Conservation (phyloP, 2,113 vertebrate species). For the Crotalus tigris region DNA sequence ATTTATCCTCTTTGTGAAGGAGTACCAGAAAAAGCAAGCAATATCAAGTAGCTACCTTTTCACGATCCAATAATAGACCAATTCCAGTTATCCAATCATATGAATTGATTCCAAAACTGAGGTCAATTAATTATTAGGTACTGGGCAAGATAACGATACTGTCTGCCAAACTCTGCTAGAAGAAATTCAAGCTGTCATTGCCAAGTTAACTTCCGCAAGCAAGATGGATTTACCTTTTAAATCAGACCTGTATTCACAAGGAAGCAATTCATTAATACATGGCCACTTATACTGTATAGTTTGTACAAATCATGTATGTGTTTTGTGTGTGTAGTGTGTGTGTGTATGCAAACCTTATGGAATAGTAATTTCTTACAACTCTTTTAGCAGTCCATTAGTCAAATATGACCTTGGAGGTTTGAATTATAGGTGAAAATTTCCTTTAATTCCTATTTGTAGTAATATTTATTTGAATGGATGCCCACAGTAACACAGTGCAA, state of each 20-base stretch:
- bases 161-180: background rate
- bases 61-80: background rate
- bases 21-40: background rate
- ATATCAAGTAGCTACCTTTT: background rate
- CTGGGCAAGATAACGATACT: background rate
- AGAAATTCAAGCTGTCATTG: background rate
- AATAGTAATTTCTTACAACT: background rate
- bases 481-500: background rate
- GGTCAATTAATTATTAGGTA: background rate
- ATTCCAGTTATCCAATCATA: background rate
- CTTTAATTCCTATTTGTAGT: background rate
- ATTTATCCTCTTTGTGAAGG: background rate
- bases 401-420: background rate
- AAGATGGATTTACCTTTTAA: background rate
- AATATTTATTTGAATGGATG: background rate
- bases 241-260: background rate
- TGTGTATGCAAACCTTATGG: background rate
- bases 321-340: too few relatives aligned
- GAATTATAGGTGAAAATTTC: background rate
- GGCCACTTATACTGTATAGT: background rate
- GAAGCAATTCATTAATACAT: background rate
- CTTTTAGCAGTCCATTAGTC: background rate
- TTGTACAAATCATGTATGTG: background rate
- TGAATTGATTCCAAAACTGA: background rate
- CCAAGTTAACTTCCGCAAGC: background rate